phyloP scores from a whole-genome alignment of 1,140 invertebrate genomes.

The Oryctes rhinoceros region DNA sequence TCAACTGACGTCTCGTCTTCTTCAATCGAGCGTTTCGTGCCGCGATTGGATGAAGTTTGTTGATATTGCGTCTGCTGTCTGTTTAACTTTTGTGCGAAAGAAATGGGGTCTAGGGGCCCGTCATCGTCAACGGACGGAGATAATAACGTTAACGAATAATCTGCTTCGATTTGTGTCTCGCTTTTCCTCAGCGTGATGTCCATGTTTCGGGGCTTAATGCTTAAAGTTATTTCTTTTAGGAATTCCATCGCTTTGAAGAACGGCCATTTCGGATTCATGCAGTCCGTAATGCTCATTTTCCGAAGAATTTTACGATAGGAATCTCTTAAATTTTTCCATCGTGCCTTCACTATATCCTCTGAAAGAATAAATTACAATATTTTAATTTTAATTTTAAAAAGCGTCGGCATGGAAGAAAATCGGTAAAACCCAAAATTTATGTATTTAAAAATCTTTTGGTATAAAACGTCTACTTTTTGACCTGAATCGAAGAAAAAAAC shows the following conservation, averaged over 20 bases:
- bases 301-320: slow-evolving; percentile 44
- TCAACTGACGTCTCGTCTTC: slow-evolving; percentile 21
- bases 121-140: slow-evolving; percentile 28
- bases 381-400: not conserved
- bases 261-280: slow-evolving; percentile 41
- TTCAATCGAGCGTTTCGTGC: not conserved
- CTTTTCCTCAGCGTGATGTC: slow-evolving; percentile 41
- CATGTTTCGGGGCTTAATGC: slow-evolving; percentile 32
- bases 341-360: slow-evolving; percentile 45
- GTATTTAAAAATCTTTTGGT: too few species aligned
- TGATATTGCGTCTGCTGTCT: not conserved
- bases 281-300: slow-evolving; percentile 11
- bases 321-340: slow-evolving; percentile 47
- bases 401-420: too few species aligned
- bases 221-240: slow-evolving; percentile 44
- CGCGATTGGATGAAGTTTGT: not conserved
- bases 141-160: slow-evolving; percentile 40
- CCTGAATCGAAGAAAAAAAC: too few species aligned
- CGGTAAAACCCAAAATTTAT: too few species aligned
- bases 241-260: slow-evolving; percentile 46
- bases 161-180: slow-evolving; percentile 36
- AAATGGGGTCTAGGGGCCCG: slow-evolving; percentile 30
- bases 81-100: not conserved
- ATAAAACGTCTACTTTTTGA: too few species aligned
- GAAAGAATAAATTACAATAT: slow-evolving; percentile 26